Base-by-base conservation (phyloP, 1,140 invertebrate genomes). In the Trachelipus rathkii region DNA sequence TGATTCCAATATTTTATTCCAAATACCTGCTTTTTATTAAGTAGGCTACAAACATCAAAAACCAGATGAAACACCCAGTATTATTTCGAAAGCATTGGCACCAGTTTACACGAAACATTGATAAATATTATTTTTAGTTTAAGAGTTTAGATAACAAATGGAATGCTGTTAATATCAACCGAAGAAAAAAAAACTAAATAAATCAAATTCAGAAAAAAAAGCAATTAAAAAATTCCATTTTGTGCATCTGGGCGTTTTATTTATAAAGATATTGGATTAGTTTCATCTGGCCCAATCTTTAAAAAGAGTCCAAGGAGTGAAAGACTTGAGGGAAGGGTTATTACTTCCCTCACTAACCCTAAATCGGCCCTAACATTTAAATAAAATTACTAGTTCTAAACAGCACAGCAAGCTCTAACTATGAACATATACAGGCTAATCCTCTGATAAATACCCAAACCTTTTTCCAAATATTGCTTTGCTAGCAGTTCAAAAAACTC, bases 361-460 rank as follows among this genome's bases (percentile, higher is more conserved):
- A 60, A 60, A 19, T 60, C 19, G 50, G 50, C 50, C 50, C 50
- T 60, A 60, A 60, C 50, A 15, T 33, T 33, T 33, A 33, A 33
- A 33, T 60, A 60, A 13, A 60, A 60, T 60, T 60, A 15, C 50
- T 15, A 15, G 50, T 60, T 60, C 50, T 60, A 60, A 60, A 60
- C 50, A 60, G 50, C 50, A 60, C 50, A 60, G 50, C 50, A 60
- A 60, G 50, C 50, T 15, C 50, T 60, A 60, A 60, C 50, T 60
- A 60, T 60, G 19, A 60, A 60, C 50, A 60, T 13, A 19, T 60
- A 60, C 50, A 15, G 50, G 50, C 50, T 60, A 60, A 60, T 19
- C 50, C 19, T 8, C 50, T 15, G 33, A 33, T 33, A 33, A 33
- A 33, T 33, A 33, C 33, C 33, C 33, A 33, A 33, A 33, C 33